Evolutionary conservation across 2,797 vertebrate species (phyloP), one percentile per base, ranked within the genome.

Genomic region (Chiloscyllium punctatum): DNA sequence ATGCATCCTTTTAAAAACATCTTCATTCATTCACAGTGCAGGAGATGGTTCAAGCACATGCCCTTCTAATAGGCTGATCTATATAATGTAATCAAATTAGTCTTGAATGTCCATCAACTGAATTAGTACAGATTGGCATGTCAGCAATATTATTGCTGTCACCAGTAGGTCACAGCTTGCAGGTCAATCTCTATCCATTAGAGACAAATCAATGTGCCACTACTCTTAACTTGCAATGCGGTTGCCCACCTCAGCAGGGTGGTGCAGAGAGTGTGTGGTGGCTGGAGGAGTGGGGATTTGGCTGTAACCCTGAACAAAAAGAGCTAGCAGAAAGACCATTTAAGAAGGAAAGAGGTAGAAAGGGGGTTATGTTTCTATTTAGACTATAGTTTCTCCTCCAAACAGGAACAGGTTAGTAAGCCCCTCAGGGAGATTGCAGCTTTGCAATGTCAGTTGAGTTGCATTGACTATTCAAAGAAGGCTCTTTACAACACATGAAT

Each of bases 81-180:
- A 8, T 66, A 66, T 66, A 94, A 94, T 94, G 11, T 72, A 72
- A 72, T 72, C 42, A 72, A 72, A 48, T 94, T 94, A 94, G 42
- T 90, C 53, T 90, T 57, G 33, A 90, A 33, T 9, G 88, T n/a
- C 37, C 37, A 72, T 71, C 66, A 74, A 33, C 69, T 94, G 69
- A 71, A 74, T 94, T 94, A 42, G 69, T 94, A 48, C 68, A 71
- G 15, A 71, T 74, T 33, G 71, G 94, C 68, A 94, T 15, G 48
- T 48, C 94, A 94, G 94, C 94, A 92, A 92, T 92, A 68, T 68
- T 68, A 68, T 27, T 33, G 9, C 94, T 33, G 37, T 94, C 48
- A 74, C 71, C 69, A 74, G 15, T 51, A 30, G 66, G 48, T 71
- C 69, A 74, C 42, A 72, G 42, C 69, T 48, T 42, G 21, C n/a